A percentile compares a stretch with the other conserved stretches of the same genome.
phyloP scores from a whole-genome alignment of 2,888 invertebrate genomes.

The Blomia tropicalis region DNA sequence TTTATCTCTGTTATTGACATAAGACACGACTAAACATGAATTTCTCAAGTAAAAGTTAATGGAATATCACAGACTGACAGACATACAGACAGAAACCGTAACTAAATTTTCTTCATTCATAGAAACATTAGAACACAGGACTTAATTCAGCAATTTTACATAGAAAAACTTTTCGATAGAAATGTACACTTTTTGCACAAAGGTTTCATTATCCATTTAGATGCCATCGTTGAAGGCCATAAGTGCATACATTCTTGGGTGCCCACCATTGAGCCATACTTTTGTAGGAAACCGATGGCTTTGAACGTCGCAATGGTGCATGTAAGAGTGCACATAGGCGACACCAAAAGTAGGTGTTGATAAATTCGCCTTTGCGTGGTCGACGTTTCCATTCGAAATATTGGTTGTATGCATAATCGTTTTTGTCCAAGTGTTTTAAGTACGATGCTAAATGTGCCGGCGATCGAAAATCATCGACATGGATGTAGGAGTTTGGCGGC shows the following conservation, averaged over 20 bases:
- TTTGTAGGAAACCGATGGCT: conserved; percentile 4
- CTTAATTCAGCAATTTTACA: too few relatives aligned
- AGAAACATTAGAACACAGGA: too few relatives aligned
- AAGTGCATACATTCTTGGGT: neutral
- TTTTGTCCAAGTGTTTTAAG: conserved; percentile 61
- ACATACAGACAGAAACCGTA: too few relatives aligned
- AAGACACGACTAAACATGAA: too few relatives aligned
- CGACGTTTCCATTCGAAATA: conserved; percentile 79
- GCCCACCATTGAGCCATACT: conserved; percentile 20
- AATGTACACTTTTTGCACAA: too few relatives aligned
- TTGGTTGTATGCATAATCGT: conserved; percentile 78
- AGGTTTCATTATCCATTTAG: too few relatives aligned
- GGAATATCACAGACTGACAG: too few relatives aligned
- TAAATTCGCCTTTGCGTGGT: conserved; percentile 65
- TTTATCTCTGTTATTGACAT: too few relatives aligned
- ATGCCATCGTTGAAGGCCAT: neutral
- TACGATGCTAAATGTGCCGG: conserved; percentile 73
- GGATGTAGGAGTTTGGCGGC: conserved; percentile 78
- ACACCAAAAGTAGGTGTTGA: conserved; percentile 89
- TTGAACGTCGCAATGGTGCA: conserved; percentile 33
- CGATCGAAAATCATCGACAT: conserved; percentile 82
- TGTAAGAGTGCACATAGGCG: conserved; percentile 70
- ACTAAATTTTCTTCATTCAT: too few relatives aligned
- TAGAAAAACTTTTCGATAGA: too few relatives aligned
- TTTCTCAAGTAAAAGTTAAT: too few relatives aligned